These are phyloP conservation scores for Ophthalmotilapia sp. DNA, from an alignment of 2,113 vertebrate species.

Conservation along the genomic window DNA sequence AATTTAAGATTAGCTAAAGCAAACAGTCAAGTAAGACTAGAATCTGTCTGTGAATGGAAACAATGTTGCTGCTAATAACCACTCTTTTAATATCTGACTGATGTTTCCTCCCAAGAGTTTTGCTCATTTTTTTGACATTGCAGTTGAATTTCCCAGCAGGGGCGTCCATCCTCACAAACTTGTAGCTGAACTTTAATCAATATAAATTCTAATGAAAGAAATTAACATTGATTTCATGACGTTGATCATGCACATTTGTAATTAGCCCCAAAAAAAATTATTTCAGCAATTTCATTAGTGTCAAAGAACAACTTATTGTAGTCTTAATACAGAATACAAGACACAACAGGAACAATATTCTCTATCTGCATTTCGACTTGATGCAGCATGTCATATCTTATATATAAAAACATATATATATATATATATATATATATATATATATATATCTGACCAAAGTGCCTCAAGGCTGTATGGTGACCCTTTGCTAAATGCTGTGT, in stretches of 20 bases:
- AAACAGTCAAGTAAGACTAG: neutral
- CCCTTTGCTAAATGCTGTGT: neutral
- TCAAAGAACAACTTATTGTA: neutral
- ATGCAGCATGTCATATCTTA: neutral
- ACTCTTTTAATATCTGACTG: neutral
- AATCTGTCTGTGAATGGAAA: neutral
- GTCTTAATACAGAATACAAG: neutral
- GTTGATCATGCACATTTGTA: neutral
- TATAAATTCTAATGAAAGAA: neutral
- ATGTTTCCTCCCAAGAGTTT: neutral
- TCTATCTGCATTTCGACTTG: neutral
- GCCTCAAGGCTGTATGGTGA: neutral
- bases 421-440: no score
- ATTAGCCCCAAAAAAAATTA: neutral
- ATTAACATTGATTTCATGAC: neutral
- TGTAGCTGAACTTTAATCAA: neutral
- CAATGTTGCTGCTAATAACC: conserved; percentile 11
- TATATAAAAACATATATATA: no score
- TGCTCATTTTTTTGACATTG: neutral
- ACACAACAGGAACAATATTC: neutral
- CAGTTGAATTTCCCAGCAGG: neutral
- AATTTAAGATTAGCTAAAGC: neutral
- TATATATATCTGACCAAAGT: neutral
- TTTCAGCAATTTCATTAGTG: neutral
- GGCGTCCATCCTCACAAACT: neutral